These are phyloP conservation scores for Diadophis punctatus DNA, from an alignment of 2,113 vertebrate genomes.

Conservation along the genomic window DNA sequence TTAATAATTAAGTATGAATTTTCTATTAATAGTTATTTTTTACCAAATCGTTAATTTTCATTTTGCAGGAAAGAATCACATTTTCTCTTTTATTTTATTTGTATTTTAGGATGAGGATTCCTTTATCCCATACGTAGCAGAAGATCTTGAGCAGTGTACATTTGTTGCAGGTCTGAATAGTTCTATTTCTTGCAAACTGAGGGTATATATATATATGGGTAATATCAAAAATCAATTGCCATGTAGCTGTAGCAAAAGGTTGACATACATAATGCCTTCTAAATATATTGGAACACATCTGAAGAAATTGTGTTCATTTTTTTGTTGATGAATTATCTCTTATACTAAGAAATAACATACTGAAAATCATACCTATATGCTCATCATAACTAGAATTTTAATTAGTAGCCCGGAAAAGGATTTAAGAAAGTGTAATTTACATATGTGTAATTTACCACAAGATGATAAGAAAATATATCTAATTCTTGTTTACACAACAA, in stretches of 20 bases:
- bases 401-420: not conserved
- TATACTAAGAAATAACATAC: not conserved
- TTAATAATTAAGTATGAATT: not conserved
- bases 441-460: not conserved
- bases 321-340: not conserved
- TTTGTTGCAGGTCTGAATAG: constrained; percentile 51
- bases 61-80: constrained; percentile 15
- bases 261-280: not conserved
- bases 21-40: not conserved
- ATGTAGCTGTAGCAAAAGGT: not conserved
- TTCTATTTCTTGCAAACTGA: constrained; percentile 4
- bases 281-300: not conserved
- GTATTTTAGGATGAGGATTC: constrained; percentile 50
- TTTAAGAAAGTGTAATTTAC: not conserved
- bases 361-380: not conserved
- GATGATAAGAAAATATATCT: not conserved
- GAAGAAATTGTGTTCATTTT: not conserved
- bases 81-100: constrained; percentile 21
- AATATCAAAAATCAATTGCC: not conserved
- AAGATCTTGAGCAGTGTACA: constrained; percentile 34
- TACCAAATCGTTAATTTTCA: not conserved
- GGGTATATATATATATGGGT: not conserved
- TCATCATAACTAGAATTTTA: not conserved
- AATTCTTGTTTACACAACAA: not conserved
- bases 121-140: constrained; percentile 39